phyloP scores from a whole-genome alignment of 2,888 invertebrate species.

The Pteria penguin region DNA sequence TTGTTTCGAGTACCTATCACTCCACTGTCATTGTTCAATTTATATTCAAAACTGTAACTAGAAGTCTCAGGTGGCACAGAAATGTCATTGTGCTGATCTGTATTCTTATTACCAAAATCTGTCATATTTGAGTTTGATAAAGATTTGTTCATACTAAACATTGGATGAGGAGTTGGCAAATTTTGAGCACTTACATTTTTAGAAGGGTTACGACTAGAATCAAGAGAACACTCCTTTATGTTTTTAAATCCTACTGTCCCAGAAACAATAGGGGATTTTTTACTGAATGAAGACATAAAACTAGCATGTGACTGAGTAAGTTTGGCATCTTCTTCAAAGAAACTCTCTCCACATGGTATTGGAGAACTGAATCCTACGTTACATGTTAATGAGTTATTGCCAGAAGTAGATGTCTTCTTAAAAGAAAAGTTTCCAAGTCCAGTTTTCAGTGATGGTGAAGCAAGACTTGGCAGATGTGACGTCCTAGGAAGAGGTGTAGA shows the following conservation, averaged over 20 bases:
- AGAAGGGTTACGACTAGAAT: neutral
- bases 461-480: neutral
- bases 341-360: constrained; percentile 77
- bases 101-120: neutral
- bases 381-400: neutral
- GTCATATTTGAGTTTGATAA: neutral
- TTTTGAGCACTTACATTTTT: neutral
- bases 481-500: neutral
- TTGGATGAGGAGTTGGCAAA: constrained; percentile 7
- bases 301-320: constrained; percentile 65
- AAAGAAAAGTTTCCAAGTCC: neutral
- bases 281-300: constrained; percentile 58
- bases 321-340: constrained; percentile 72
- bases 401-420: neutral
- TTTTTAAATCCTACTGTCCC: neutral
- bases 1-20: neutral
- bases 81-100: neutral
- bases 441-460: neutral
- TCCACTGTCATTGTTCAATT: constrained; percentile 10
- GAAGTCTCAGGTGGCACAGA: neutral
- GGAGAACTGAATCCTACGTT: constrained; percentile 54
- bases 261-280: constrained; percentile 34
- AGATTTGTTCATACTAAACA: constrained; percentile 20
- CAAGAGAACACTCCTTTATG: neutral
- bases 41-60: constrained; percentile 18